Base-by-base conservation (phyloP, 2,888 invertebrate species). In the Galerucella pusilla region DNA sequence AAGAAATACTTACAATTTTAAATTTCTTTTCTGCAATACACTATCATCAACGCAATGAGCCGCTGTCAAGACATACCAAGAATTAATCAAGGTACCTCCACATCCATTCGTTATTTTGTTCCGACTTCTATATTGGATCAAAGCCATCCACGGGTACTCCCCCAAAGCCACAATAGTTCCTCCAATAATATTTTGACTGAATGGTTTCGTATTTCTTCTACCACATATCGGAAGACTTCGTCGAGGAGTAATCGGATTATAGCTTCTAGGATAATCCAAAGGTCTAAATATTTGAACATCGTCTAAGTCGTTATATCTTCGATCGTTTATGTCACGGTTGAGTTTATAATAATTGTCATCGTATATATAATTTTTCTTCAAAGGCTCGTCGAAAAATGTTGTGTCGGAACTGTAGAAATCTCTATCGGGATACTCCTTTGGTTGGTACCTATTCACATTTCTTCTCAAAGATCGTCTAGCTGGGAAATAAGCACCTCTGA, bases 101-200 rank as follows among this genome's bases (percentile, higher is more conserved):
- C 88, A 88, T n/a, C 82, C 83, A 65, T 73, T 77, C 25, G 49
- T 75, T 14, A 77, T 67, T 14, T 71, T 66, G 3, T 64, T 73
- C 6, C 76, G 71, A 14, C 71, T 67, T 11, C 10, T 73, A 60
- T 81, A 84, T 61, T 73, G 80, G 54, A 86, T 68, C n/a, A 85
- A 69, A 2, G 81, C 85, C 80, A 85, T 81, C 86, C 87, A 87
- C 9, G 86, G 86, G 75, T 82, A 86, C 75, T 87, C 86, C 25
- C 83, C 82, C 45, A 86, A 65, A n/a, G 81, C 91, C 0, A 92
- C 91, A 63, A 90, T 87, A 72, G 89, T 88, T 11, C 93, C 93
- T 65, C 91, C 91, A 78, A 89, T 90, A 67, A 93, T 90, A 67
- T 90, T 89, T 83, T 92, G 90, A n/a, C 89, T 90, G 66, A 89